Percentiles rank a stretch among this genome's conserved stretches.
Evolutionary conservation across 2,113 vertebrate species (phyloP).

Genomic region (Steatornis caripensis): DNA sequence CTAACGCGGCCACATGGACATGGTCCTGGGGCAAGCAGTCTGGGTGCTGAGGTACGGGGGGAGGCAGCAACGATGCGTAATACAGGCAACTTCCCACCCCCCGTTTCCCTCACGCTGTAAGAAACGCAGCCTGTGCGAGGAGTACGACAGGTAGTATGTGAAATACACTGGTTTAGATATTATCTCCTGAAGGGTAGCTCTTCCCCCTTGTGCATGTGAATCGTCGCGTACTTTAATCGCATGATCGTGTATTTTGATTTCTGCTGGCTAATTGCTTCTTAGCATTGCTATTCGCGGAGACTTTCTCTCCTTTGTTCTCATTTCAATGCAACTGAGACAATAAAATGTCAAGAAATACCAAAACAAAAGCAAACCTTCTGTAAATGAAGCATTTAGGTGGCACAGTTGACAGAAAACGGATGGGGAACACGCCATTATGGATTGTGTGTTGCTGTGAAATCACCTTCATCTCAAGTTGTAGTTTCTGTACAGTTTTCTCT

Average conservation of each 20-base stretch:
- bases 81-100: background rate
- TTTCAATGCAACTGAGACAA: conserved; percentile 14
- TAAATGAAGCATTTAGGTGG: conserved; percentile 61
- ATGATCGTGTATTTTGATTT: conserved; percentile 2
- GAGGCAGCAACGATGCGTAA: accelerated
- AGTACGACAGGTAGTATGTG: background rate
- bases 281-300: conserved; percentile 23
- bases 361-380: conserved; percentile 58
- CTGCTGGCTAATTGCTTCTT: conserved; percentile 55
- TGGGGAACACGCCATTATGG: conserved; percentile 16
- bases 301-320: conserved; percentile 49
- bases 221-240: background rate
- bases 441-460: conserved; percentile 42
- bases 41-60: background rate
- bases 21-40: no score
- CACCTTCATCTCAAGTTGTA: conserved; percentile 44
- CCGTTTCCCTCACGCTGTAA: accelerated
- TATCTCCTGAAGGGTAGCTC: background rate
- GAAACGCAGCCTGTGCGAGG: accelerated
- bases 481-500: conserved; percentile 49
- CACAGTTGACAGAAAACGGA: conserved; percentile 45
- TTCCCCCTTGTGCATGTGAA: background rate
- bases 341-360: conserved; percentile 53
- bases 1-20: no score
- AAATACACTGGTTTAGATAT: background rate